These are phyloP conservation scores for Alcis repandata DNA, from an alignment of 2,888 invertebrate species.

Conservation along the genomic window DNA sequence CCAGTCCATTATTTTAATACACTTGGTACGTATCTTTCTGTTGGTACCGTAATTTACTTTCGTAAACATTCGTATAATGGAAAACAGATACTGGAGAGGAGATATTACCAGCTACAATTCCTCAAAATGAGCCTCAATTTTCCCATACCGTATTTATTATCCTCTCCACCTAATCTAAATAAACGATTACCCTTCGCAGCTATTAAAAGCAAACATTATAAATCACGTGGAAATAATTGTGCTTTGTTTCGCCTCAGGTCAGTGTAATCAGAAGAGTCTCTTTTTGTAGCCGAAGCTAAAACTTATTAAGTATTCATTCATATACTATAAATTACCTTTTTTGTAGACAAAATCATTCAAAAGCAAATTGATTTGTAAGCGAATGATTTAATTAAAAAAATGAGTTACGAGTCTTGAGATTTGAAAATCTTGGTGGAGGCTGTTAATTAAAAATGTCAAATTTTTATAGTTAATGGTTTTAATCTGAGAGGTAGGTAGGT, in stretches of 20 bases:
- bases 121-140: constrained; percentile 23
- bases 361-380: constrained; percentile 50
- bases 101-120: background rate
- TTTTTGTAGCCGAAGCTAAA: constrained; percentile 66
- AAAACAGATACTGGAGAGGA: too few species aligned
- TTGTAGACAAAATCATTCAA: constrained; percentile 46
- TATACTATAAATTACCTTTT: constrained; percentile 49
- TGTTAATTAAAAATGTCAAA: constrained; percentile 33
- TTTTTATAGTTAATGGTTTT: constrained; percentile 26
- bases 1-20: too few species aligned
- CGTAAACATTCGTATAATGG: background rate
- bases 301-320: constrained; percentile 61
- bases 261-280: constrained; percentile 76
- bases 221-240: constrained; percentile 78
- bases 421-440: constrained; percentile 9
- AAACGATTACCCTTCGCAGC: constrained; percentile 70
- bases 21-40: too few species aligned
- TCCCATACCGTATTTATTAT: constrained; percentile 53
- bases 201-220: constrained; percentile 79
- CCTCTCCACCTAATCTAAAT: constrained; percentile 60
- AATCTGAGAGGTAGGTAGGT: constrained; percentile 12
- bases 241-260: constrained; percentile 81
- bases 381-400: constrained; percentile 44
- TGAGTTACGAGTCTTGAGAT: constrained; percentile 32
- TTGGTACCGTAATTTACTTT: constrained; percentile 12